Conservation (phyloP, 2,113 vertebrate species). For the Genyomyrus donnyi region DNA sequence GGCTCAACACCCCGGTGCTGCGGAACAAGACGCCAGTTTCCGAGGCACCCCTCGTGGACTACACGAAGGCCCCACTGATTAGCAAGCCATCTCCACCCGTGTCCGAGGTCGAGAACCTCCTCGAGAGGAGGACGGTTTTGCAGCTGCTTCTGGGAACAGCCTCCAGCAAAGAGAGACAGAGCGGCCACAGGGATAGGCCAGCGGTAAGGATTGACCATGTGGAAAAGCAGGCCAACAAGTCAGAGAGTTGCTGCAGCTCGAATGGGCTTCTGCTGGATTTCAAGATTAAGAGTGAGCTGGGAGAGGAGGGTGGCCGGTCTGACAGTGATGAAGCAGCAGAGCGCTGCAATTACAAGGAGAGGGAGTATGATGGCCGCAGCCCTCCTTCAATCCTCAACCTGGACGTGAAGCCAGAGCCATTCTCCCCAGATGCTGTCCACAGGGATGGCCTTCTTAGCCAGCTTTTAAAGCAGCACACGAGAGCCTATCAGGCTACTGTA, state of each 20-base stretch:
- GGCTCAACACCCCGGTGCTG: slow-evolving; percentile 63
- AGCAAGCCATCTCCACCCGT: slow-evolving; percentile 55
- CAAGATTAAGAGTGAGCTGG: slow-evolving; percentile 74
- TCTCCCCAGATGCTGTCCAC: slow-evolving; percentile 67
- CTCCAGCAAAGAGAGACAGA: slow-evolving; percentile 61
- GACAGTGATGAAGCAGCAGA: slow-evolving; percentile 44
- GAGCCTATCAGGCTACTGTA: slow-evolving; percentile 53
- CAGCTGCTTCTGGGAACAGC: slow-evolving; percentile 73
- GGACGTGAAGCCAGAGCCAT: slow-evolving; percentile 62
- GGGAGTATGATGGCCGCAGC: slow-evolving; percentile 47
- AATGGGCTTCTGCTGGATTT: slow-evolving; percentile 62
- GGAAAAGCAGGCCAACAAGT: slow-evolving; percentile 53
- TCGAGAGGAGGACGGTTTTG: slow-evolving; percentile 78
- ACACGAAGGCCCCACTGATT: slow-evolving; percentile 32
- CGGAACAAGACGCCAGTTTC: slow-evolving; percentile 47
- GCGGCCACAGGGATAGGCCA: slow-evolving; percentile 52
- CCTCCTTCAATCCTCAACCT: slow-evolving; percentile 49
- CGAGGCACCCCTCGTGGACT: slow-evolving; percentile 57
- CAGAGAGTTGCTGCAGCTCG: slow-evolving; percentile 30
- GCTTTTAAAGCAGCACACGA: slow-evolving; percentile 69
- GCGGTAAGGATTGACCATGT: slow-evolving; percentile 38
- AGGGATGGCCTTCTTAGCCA: slow-evolving; percentile 73
- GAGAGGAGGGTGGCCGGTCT: slow-evolving; percentile 50
- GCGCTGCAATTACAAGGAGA: slow-evolving; percentile 29
- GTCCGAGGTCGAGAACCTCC: slow-evolving; percentile 77